phyloP scores from a whole-genome alignment of 2,113 vertebrate species.

The Gavialis gangeticus region DNA sequence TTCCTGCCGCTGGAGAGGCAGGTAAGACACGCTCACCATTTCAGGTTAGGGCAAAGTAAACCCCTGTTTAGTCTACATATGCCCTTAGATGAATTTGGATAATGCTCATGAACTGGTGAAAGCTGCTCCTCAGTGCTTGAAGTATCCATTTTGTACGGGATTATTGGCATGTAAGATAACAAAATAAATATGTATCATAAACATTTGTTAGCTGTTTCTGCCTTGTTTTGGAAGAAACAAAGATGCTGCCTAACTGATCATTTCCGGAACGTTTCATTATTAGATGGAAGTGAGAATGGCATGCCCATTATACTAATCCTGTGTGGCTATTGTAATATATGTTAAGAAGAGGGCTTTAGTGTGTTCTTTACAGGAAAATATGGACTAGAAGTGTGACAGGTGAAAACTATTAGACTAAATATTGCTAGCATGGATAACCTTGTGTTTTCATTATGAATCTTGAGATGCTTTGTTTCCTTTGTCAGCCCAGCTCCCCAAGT shows the following conservation, averaged over 20 bases:
- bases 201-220: neutral
- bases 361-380: neutral
- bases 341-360: neutral
- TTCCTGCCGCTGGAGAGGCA: too few species aligned
- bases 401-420: neutral
- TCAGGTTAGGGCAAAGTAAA: too few species aligned
- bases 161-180: neutral
- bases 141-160: neutral
- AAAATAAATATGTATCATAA: accelerated
- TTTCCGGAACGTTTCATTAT: neutral
- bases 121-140: neutral
- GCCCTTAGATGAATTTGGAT: neutral
- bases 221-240: neutral
- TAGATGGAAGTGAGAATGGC: neutral
- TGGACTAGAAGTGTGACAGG: neutral
- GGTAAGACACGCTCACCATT: too few species aligned
- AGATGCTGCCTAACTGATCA: neutral
- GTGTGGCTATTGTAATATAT: neutral
- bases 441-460: neutral
- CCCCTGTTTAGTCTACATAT: too few species aligned
- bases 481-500: neutral
- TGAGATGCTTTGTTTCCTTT: neutral
- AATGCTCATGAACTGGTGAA: neutral
- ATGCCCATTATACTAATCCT: accelerated
- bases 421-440: neutral